A percentile compares a stretch with the other conserved stretches of the same genome.
Evolutionary conservation across 2,888 invertebrate genomes (phyloP).

Genomic region (Tineola bisselliella): DNA sequence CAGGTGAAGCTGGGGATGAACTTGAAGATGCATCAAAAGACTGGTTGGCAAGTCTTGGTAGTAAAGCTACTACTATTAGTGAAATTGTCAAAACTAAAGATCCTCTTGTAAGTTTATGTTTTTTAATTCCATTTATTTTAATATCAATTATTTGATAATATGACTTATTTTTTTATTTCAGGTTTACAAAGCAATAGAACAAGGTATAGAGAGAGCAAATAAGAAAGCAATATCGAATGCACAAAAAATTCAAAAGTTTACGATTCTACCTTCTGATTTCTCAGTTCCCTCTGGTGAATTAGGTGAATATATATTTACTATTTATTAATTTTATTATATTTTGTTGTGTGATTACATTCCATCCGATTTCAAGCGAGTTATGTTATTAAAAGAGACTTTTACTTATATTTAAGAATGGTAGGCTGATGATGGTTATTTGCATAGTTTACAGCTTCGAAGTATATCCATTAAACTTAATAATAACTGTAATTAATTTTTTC

Average conservation of each 20-base stretch:
- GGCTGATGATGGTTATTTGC: background rate
- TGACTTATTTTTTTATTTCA: constrained; percentile 33
- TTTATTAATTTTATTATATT: too few species aligned
- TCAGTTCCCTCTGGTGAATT: constrained; percentile 88
- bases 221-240: constrained; percentile 84
- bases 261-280: constrained; percentile 85
- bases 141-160: background rate
- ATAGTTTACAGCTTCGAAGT: background rate
- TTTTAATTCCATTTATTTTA: constrained; percentile 4
- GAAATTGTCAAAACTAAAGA: constrained; percentile 74
- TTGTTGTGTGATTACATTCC: too few species aligned
- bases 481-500: constrained; percentile 29
- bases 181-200: constrained; percentile 82
- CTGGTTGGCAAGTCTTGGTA: constrained; percentile 78
- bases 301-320: constrained; percentile 55
- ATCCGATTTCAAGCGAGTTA: too few species aligned
- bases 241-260: constrained; percentile 88
- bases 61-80: constrained; percentile 73
- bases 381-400: too few species aligned
- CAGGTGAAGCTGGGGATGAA: constrained; percentile 76
- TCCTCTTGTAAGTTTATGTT: constrained; percentile 33
- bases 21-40: constrained; percentile 71
- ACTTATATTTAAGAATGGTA: too few species aligned
- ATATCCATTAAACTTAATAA: too few species aligned
- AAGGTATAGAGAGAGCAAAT: constrained; percentile 81